Conservation (phyloP, 1,140 invertebrate species). For the Zaprionus inermis region DNA sequence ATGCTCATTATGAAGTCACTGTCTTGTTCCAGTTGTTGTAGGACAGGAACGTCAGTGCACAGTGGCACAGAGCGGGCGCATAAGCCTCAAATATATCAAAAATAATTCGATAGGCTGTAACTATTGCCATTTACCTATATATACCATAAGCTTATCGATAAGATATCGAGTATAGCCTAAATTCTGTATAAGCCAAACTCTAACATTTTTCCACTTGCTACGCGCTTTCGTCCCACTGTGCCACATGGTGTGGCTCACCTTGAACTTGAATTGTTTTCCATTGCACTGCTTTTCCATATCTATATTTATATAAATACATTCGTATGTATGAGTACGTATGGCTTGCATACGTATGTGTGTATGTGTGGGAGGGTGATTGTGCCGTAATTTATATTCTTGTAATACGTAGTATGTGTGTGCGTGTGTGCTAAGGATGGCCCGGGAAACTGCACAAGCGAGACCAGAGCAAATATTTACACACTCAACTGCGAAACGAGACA, state of each 20-base stretch:
- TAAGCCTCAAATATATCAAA: background rate
- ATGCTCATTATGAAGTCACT: slow-evolving; percentile 42
- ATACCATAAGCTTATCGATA: background rate
- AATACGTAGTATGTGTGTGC: background rate
- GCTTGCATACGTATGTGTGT: background rate
- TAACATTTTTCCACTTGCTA: background rate
- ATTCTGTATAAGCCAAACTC: too few species aligned
- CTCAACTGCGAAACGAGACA: background rate
- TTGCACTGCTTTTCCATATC: slow-evolving; percentile 62
- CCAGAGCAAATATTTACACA: background rate
- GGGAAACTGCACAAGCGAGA: slow-evolving; percentile 23
- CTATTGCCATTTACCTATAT: too few species aligned
- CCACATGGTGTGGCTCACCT: slow-evolving; percentile 49
- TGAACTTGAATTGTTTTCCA: slow-evolving; percentile 77
- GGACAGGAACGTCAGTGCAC: slow-evolving; percentile 5
- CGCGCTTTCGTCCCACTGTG: slow-evolving; percentile 4
- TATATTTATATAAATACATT: slow-evolving; percentile 52
- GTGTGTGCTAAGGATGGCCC: slow-evolving; percentile 1
- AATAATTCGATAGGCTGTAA: too few species aligned
- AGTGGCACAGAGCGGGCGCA: background rate
- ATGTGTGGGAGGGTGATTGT: slow-evolving; percentile 6
- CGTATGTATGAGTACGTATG: background rate
- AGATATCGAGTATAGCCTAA: too few species aligned
- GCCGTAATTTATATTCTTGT: slow-evolving; percentile 31
- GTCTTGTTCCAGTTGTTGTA: slow-evolving; percentile 23